phyloP scores from a whole-genome alignment of 2,113 vertebrate species.

The Limanda limanda region DNA sequence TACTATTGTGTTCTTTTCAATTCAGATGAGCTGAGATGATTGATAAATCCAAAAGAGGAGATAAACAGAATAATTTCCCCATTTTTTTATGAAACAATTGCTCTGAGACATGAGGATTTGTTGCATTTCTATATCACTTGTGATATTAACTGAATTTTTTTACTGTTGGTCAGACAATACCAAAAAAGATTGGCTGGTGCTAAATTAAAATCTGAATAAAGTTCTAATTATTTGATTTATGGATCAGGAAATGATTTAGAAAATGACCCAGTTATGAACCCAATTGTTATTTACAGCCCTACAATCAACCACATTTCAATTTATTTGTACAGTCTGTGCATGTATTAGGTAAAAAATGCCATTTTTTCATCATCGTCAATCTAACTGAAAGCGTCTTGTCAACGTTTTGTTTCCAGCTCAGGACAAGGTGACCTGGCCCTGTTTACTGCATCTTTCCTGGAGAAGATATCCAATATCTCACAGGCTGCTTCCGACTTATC shows the following conservation, averaged over 20 bases:
- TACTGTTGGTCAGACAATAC: no score
- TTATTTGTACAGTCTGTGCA: neutral
- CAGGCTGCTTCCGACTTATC: slow-evolving; percentile 10
- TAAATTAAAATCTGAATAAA: neutral
- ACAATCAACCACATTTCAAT: neutral
- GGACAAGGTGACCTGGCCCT: slow-evolving; percentile 43
- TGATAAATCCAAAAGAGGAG: neutral
- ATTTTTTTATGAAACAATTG: neutral
- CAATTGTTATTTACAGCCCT: neutral
- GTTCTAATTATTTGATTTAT: neutral
- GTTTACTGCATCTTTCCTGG: slow-evolving; percentile 13
- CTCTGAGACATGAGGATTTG: neutral
- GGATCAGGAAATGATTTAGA: neutral
- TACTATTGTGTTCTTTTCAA: neutral
- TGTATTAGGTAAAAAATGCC: neutral
- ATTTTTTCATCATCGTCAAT: neutral
- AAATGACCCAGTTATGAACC: neutral
- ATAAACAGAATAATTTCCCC: neutral
- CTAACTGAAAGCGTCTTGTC: neutral
- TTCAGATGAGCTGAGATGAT: neutral
- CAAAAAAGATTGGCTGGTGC: no score
- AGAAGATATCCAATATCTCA: slow-evolving; percentile 21
- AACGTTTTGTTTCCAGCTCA: slow-evolving; percentile 17
- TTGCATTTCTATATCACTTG: neutral
- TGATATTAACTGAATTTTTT: no score